These are phyloP conservation scores for Drosophila prolongata DNA, from an alignment of 2,888 invertebrate species.

Conservation along the genomic window DNA sequence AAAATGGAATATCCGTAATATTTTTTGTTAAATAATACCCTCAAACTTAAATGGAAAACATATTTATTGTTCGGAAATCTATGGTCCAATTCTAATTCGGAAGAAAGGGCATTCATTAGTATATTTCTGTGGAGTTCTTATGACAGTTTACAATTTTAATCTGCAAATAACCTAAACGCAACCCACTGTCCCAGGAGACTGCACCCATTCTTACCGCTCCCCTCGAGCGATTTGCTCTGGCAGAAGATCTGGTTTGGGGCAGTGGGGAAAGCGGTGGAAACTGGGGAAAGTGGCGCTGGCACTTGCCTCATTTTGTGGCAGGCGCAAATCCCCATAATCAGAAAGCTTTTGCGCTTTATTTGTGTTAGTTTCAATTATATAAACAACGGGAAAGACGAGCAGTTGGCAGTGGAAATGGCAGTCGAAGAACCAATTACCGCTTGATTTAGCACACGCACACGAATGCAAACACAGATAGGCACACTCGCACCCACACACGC, in stretches of 20 bases:
- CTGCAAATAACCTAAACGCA: no score
- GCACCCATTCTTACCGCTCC: constrained; percentile 1
- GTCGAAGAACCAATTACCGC: constrained; percentile 75
- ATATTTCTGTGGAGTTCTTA: no score
- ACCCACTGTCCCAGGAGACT: constrained; percentile 3
- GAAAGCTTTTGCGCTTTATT: constrained; percentile 80
- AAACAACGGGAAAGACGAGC: constrained; percentile 52
- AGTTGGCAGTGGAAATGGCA: constrained; percentile 38
- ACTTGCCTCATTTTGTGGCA: constrained; percentile 68
- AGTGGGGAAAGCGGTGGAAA: not conserved
- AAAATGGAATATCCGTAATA: no score
- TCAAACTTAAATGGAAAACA: no score
- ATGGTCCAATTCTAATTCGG: no score
- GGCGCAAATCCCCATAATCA: constrained; percentile 77
- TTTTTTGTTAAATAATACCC: no score
- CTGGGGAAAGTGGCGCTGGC: not conserved
- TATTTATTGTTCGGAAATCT: no score
- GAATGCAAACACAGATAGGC: constrained; percentile 60
- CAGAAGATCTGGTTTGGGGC: not conserved
- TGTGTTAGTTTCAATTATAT: constrained; percentile 80
- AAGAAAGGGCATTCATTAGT: no score
- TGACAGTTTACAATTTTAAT: no score
- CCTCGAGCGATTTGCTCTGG: constrained; percentile 1
- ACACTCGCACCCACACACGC: constrained; percentile 1
- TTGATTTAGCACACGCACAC: constrained; percentile 75